Percentiles rank a stretch among this genome's conserved stretches.
Conservation (phyloP, 2,797 vertebrate species). For the Lacerta viridis region DNA sequence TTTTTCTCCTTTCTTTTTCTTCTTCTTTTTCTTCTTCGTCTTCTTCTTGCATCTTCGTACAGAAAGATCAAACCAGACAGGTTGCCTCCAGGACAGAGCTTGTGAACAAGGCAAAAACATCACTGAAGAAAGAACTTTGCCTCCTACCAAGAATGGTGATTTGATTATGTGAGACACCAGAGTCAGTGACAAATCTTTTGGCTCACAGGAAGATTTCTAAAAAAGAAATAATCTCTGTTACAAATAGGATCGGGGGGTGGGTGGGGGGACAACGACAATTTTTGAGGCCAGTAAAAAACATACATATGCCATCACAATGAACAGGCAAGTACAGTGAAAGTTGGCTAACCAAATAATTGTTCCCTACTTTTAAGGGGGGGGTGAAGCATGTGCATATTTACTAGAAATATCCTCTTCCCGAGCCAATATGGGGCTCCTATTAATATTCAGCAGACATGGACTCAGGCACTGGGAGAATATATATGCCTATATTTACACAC, state of each 20-base stretch:
- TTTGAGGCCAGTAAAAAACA: slow-evolving; percentile 10
- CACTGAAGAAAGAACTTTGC: slow-evolving; percentile 5
- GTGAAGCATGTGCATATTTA: background rate
- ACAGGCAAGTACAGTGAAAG: slow-evolving; percentile 5
- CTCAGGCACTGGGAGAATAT: background rate
- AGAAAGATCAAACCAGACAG: slow-evolving; percentile 37
- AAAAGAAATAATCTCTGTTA: slow-evolving; percentile 23
- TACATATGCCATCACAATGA: background rate
- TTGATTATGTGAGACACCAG: slow-evolving; percentile 27
- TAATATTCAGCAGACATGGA: slow-evolving; percentile 46
- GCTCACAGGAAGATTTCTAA: slow-evolving; percentile 8
- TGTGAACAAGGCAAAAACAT: slow-evolving; percentile 26
- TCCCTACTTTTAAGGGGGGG: background rate
- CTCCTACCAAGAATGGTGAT: slow-evolving; percentile 32
- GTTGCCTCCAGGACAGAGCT: slow-evolving; percentile 27
- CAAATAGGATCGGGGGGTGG: background rate
- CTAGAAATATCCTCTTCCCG: slow-evolving; percentile 1
- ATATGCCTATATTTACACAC: background rate
- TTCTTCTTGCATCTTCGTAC: background rate
- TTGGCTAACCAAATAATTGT: background rate
- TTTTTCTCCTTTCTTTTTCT: background rate
- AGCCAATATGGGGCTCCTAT: background rate
- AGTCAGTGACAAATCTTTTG: slow-evolving; percentile 37
- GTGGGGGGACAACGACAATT: background rate
- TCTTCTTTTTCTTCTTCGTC: background rate